Evolutionary conservation across 2,797 vertebrate genomes (phyloP), one percentile per base, ranked within the genome.

Genomic region (Alosa sapidissima): DNA sequence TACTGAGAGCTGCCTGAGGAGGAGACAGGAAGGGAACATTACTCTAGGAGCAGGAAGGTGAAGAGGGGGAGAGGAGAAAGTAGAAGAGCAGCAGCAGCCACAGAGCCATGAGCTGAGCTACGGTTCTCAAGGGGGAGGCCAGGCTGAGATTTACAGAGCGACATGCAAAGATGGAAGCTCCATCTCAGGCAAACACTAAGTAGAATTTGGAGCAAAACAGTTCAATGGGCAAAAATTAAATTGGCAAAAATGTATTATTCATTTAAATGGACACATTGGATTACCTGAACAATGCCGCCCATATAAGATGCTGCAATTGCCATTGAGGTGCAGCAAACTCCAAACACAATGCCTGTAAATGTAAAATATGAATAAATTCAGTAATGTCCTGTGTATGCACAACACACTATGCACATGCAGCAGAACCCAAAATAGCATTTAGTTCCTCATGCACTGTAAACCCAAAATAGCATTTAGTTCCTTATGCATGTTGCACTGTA

Each of bases 201-300:
- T 21, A 9, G 6, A 24, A 62, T 24, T 9, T 9, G 21, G 19
- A 21, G 54, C 19, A 21, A 21, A 55, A 19, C 4, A 21, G 54
- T 21, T 19, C 54, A 55, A 19, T 19, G 5, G 21, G 3, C 4
- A 19, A 55, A 55, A 21, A 55, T 19, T 21, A 0, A 16, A 36
- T 13, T 13, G 62, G 33, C 33, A 41, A 5, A 45, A 75, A 41
- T 41, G 33, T 41, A 36, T 14, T 19, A 16, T 41, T 75, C 0
- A 36, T 33, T 28, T 36, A 68, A 68, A 24, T 3, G 33, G 33
- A 16, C 11, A 41, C 2, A 78, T 41, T 24, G 1, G 21, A 2
- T 47, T 41, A 97, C 96, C 95, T 97, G 97, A 10, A 97, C 88
- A 3, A 97, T 87, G 48, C 93, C 91, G 81, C 96, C 97, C 94